Evolutionary conservation across 2,888 invertebrate genomes (phyloP).

Genomic region (Eristalis pertinax): DNA sequence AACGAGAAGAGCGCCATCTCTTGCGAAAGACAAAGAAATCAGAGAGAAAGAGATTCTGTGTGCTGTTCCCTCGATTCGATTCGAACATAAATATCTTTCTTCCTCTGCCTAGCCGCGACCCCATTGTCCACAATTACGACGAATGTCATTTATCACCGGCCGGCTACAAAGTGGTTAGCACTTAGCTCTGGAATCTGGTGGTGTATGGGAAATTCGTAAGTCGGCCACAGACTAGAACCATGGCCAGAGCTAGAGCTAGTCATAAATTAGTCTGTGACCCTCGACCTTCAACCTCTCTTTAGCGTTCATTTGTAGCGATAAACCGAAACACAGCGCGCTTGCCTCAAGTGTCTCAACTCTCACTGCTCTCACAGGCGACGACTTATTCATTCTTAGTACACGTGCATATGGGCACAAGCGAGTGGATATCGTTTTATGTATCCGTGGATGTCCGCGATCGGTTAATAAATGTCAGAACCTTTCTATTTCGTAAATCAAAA

Average conservation of each 20-base stretch:
- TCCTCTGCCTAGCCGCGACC: constrained; percentile 35
- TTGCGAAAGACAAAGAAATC: constrained; percentile 46
- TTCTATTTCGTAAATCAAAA: constrained; percentile 58
- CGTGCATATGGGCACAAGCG: background rate
- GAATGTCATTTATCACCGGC: constrained; percentile 66
- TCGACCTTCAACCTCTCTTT: constrained; percentile 63
- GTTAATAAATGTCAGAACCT: constrained; percentile 60
- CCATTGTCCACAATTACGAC: constrained; percentile 66
- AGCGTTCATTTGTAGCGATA: constrained; percentile 37
- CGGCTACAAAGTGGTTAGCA: constrained; percentile 56
- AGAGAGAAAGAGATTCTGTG: constrained; percentile 32
- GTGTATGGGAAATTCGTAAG: constrained; percentile 11
- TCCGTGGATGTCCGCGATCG: constrained; percentile 13
- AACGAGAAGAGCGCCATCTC: constrained; percentile 47
- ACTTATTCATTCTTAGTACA: background rate
- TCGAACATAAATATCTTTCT: constrained; percentile 55
- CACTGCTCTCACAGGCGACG: too few species aligned
- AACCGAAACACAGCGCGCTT: background rate
- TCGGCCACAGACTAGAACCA: background rate
- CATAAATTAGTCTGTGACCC: constrained; percentile 57
- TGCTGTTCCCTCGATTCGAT: constrained; percentile 34
- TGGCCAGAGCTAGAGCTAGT: background rate
- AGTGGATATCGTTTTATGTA: background rate
- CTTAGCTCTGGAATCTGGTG: constrained; percentile 50
- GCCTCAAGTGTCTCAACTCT: background rate